These are phyloP conservation scores for Periplaneta americana DNA, from an alignment of 1,140 invertebrate genomes.

Conservation along the genomic window DNA sequence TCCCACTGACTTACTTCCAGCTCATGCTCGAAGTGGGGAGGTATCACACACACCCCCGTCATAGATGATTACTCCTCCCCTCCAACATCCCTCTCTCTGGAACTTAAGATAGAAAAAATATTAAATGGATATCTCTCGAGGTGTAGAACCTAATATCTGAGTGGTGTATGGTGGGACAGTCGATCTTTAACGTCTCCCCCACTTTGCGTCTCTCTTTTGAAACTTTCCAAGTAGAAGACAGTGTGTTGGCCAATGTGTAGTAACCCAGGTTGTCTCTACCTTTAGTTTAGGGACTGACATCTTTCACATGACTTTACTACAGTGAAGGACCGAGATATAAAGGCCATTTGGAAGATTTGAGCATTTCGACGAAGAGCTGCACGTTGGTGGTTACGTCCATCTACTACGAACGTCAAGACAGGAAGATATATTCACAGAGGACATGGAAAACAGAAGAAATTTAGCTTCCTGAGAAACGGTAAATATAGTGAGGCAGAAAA, in stretches of 20 bases:
- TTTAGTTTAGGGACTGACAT: background rate
- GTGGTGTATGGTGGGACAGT: background rate
- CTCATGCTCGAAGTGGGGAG: background rate
- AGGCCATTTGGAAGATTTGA: no score
- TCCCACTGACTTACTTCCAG: slow-evolving; percentile 3
- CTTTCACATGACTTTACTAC: background rate
- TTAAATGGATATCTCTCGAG: background rate
- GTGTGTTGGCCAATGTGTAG: background rate
- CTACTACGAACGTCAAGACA: no score
- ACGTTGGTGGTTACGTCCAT: no score
- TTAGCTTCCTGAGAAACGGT: no score
- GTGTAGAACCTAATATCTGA: background rate
- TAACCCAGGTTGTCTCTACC: background rate
- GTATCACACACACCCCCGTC: background rate
- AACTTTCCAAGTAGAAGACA: background rate
- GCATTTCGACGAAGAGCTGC: no score
- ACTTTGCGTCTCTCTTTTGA: background rate
- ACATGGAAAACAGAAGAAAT: no score
- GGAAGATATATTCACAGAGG: no score
- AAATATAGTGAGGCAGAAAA: no score
- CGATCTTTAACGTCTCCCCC: background rate
- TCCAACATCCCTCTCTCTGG: background rate
- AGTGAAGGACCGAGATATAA: background rate
- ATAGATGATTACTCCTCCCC: background rate
- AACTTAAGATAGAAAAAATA: background rate